Conservation (phyloP, 2,888 invertebrate species). For the Craniophora ligustri region DNA sequence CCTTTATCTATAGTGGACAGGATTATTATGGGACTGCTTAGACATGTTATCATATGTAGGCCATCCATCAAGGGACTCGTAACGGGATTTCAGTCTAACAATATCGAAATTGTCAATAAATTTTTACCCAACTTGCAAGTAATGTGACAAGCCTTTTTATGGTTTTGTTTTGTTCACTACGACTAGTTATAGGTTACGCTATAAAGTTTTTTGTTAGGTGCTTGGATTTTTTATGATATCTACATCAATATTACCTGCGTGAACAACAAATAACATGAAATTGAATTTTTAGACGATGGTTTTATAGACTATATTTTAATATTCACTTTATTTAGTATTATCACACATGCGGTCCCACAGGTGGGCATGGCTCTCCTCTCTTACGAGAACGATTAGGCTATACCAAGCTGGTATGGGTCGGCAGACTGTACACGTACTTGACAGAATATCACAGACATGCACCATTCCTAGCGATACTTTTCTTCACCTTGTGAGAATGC, state of each 20-base stretch:
- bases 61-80: conserved; percentile 46
- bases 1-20: conserved; percentile 54
- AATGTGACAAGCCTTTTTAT: conserved; percentile 19
- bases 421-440: too few species aligned
- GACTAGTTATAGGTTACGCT: background rate
- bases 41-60: conserved; percentile 54
- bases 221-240: background rate
- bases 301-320: too few species aligned
- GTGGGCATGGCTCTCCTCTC: too few species aligned
- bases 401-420: too few species aligned
- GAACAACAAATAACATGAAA: too few species aligned
- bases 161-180: conserved; percentile 6
- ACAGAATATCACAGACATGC: too few species aligned
- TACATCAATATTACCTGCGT: background rate
- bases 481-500: too few species aligned
- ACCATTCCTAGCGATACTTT: too few species aligned
- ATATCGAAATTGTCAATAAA: conserved; percentile 26
- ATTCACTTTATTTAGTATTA: too few species aligned
- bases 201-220: background rate
- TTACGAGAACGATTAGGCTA: too few species aligned
- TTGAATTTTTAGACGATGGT: too few species aligned
- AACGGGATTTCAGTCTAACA: conserved; percentile 29
- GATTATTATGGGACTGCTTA: conserved; percentile 54
- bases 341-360: too few species aligned
- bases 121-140: conserved; percentile 32